Base-by-base conservation (phyloP, 2,113 vertebrate species). In the Ifrita kowaldi region DNA sequence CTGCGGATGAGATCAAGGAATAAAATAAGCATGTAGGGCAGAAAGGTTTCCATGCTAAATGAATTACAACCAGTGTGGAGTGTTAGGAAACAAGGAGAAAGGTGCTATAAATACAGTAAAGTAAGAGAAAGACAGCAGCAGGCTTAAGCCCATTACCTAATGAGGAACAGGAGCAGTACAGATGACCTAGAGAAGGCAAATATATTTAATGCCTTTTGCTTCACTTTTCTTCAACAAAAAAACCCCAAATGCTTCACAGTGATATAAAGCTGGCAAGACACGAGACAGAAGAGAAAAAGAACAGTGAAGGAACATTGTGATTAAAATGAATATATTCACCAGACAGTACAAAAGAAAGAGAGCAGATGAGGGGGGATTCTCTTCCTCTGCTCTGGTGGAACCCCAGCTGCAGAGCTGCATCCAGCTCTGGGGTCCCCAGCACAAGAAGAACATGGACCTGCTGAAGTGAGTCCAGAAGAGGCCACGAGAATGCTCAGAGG, bases 11-110 rank as follows among this genome's bases (percentile, higher is more conserved):
- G 95, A 95, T 96, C 95, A 97, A 95, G 94, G 84, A 89, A 89
- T 95, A 96, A 95, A 97, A 97, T 97, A 95, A 97, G 95, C 91
- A 93, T 95, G 89, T 92, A 92, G 95, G 93, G 91, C 94, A 94
- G 94, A 91, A 92, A 96, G 95, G 96, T 96, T 97, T 87, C 88
- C 3, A 5, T 89, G 93, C 60, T 95, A 96, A 95, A 95, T 97
- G 95, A 97, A 92, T 96, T 97, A 96, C 93, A 95, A 81, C 88
- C 89, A 71, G 84, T 15, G 44, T 95, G 86, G 71, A 96, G 89
- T 92, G 94, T 84, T 70, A 92, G 91, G 90, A 97, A 95, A 97
- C 80, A 95, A 93, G 86, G 83, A 97, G 93, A 95, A 97, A 96
- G 76, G 83, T 95, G 93, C 96, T 97, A 97, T 97, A 97, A 97